Base-by-base conservation (phyloP, 1,140 invertebrate species). In the Calosoma granatense region DNA sequence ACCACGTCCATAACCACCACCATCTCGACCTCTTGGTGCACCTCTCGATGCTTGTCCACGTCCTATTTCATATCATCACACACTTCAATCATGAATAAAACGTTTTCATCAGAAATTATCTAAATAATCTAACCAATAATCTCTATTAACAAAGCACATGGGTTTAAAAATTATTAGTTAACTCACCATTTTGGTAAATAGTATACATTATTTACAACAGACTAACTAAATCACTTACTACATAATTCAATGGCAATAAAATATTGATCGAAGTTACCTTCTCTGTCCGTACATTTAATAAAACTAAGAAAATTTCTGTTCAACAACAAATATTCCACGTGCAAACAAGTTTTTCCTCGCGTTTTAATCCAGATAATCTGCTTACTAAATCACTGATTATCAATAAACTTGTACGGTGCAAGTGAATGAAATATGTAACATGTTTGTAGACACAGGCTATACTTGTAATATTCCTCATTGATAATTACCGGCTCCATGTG, bases 321-420 rank as follows among this genome's bases (percentile, higher is more conserved):
- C n/a, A n/a, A n/a, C n/a, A n/a, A n/a, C n/a, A n/a, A n/a, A n/a
- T n/a, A n/a, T n/a, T n/a, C n/a, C n/a, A n/a, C n/a, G n/a, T n/a
- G n/a, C n/a, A n/a, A 47, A 17, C 15, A 11, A 17, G 41, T 20
- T 54, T 1, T 51, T 59, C 58, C 9, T 64, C 54, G n/a, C 59
- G 41, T 17, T 22, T 26, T 23, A 9, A 2, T 51, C 47, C 3
- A 19, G 23, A 9, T 54, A 22, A 52, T 17, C 41, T 47, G 41
- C 41, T 47, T 9, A 36, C 26, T 6, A n/a, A 36, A 36, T 9
- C n/a, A 6, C 26, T n/a, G 26, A n/a, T 36, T 36, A n/a, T 36
- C 26, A 6, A 36, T 9, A 9, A 36, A 36, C n/a, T 36, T 36
- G 26, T 36, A n/a, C 26, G 6, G 26, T 36, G n/a, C 26, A 6